Percentiles rank a stretch among this genome's conserved stretches.
Conservation (phyloP, 2,797 vertebrate genomes). For the Lagorchestes hirsutus region DNA sequence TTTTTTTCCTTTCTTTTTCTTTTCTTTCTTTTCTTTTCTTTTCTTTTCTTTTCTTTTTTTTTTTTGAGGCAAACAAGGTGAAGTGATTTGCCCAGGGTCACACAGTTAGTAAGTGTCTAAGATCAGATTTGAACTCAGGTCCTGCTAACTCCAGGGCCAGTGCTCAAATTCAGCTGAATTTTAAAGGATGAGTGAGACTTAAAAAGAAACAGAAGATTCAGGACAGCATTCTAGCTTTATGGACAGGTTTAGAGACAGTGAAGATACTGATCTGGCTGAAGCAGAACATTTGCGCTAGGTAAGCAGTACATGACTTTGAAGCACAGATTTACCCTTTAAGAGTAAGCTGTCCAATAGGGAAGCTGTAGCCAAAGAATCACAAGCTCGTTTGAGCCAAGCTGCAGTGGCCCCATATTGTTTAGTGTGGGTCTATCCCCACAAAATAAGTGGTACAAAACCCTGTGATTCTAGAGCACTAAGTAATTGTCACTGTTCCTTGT, state of each 20-base stretch:
- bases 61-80: not conserved
- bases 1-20: not conserved
- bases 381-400: not conserved
- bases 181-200: not conserved
- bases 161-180: not conserved
- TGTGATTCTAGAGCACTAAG: not conserved
- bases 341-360: too few relatives aligned
- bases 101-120: not conserved
- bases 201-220: not conserved
- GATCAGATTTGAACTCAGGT: not conserved
- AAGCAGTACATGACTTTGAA: not conserved
- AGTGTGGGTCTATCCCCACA: not conserved
- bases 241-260: not conserved
- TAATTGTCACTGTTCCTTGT: not conserved
- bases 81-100: not conserved
- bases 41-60: too few relatives aligned
- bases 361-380: not conserved
- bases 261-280: not conserved
- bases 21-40: too few relatives aligned
- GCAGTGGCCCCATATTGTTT: not conserved
- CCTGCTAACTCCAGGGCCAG: not conserved
- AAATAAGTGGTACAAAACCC: not conserved
- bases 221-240: not conserved
- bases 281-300: not conserved
- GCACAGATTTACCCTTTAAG: not conserved